These are phyloP conservation scores for Acrobeloides nanus DNA, from an alignment of 2,888 invertebrate species.

Conservation along the genomic window DNA sequence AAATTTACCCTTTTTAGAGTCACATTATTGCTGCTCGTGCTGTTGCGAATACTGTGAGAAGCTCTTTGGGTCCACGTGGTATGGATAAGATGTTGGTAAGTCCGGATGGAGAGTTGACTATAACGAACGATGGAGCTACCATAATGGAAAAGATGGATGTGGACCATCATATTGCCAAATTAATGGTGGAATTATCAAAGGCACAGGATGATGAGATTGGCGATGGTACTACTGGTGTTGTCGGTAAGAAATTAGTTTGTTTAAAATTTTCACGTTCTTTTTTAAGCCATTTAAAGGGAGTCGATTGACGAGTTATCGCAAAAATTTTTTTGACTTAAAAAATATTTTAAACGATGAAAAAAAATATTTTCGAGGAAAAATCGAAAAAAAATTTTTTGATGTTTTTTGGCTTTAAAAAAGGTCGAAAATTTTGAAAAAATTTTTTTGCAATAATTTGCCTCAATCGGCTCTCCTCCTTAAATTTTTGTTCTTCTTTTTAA, in stretches of 20 bases:
- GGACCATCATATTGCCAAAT: conserved; percentile 92
- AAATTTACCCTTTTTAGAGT: conserved; percentile 73
- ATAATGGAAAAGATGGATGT: conserved; percentile 98
- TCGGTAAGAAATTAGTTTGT: conserved; percentile 59
- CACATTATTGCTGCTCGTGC: conserved; percentile 93
- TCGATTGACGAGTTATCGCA: too few relatives aligned
- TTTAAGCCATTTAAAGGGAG: too few relatives aligned
- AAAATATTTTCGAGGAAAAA: too few relatives aligned
- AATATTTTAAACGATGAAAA: too few relatives aligned
- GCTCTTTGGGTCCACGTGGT: conserved; percentile 89
- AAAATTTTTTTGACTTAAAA: neutral
- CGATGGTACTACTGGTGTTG: conserved; percentile 97
- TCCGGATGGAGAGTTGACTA: conserved; percentile 89
- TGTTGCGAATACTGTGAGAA: conserved; percentile 78
- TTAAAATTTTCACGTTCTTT: too few relatives aligned
- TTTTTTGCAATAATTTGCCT: too few relatives aligned
- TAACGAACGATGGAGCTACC: conserved; percentile 98
- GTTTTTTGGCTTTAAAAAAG: too few relatives aligned
- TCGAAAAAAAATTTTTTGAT: too few relatives aligned
- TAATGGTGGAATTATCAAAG: conserved; percentile 93
- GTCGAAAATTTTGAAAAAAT: too few relatives aligned
- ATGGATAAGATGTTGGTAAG: conserved; percentile 96
- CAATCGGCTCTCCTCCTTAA: too few relatives aligned
- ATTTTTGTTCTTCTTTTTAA: neutral
- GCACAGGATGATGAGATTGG: conserved; percentile 99